Evolutionary conservation across 2,797 vertebrate genomes (phyloP).

Genomic region (Vultur gryphus): DNA sequence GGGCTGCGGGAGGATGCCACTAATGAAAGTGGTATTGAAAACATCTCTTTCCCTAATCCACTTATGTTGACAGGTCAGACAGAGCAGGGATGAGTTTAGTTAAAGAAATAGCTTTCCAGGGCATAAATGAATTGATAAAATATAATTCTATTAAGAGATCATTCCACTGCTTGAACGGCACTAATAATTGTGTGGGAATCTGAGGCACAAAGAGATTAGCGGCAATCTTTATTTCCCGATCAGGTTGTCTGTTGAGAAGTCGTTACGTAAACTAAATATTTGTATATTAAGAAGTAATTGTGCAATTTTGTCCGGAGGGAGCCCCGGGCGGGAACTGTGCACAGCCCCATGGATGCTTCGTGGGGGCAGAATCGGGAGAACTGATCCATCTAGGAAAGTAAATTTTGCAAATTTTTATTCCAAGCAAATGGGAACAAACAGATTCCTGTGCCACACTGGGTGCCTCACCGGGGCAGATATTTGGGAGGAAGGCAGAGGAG

Average conservation of each 20-base stretch:
- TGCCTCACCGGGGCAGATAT: not conserved
- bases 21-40: not conserved
- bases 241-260: not conserved
- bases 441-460: accelerated
- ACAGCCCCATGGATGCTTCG: accelerated
- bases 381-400: not conserved
- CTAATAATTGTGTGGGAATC: not conserved
- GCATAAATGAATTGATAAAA: not conserved
- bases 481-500: not conserved
- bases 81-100: not conserved
- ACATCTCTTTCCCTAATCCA: not conserved
- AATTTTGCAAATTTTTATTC: not conserved
- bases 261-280: not conserved
- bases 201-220: not conserved
- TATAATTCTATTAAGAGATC: not conserved
- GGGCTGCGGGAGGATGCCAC: not conserved
- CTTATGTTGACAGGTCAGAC: not conserved
- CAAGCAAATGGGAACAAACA: not conserved
- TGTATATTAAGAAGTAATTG: not conserved
- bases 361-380: not conserved
- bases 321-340: not conserved
- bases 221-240: not conserved
- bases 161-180: not conserved
- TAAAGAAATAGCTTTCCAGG: not conserved
- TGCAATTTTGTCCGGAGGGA: not conserved